Evolutionary conservation across 1,140 invertebrate species (phyloP).

Genomic region (Drosophila auraria): DNA sequence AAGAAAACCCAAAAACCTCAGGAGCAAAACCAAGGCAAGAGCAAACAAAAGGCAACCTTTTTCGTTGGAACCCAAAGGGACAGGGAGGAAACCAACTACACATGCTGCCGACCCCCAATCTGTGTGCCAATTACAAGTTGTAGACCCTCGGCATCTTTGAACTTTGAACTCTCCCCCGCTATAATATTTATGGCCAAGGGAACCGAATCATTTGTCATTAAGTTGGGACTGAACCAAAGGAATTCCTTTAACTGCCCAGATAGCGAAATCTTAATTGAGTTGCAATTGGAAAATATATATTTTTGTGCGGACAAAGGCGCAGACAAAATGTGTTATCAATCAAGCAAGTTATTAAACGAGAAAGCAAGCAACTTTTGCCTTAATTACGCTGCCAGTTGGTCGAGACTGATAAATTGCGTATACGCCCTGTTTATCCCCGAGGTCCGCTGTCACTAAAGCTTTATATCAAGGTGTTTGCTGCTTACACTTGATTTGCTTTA

Average conservation of each 20-base stretch:
- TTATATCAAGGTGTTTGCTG: constrained; percentile 60
- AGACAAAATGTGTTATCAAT: constrained; percentile 55
- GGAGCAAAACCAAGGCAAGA: constrained; percentile 31
- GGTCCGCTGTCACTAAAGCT: constrained; percentile 48
- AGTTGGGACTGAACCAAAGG: constrained; percentile 31
- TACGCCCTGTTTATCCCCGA: constrained; percentile 38
- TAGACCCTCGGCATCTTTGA: constrained; percentile 36
- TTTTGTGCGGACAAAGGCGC: constrained; percentile 15
- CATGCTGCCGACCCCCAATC: constrained; percentile 34
- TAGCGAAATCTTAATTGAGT: constrained; percentile 76
- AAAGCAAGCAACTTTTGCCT: constrained; percentile 32
- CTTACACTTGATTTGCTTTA: constrained; percentile 62
- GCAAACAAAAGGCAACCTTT: constrained; percentile 65
- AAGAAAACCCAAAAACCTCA: constrained; percentile 44
- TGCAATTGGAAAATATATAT: constrained; percentile 64
- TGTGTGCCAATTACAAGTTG: constrained; percentile 58
- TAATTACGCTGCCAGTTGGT: constrained; percentile 51
- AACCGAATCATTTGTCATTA: constrained; percentile 46
- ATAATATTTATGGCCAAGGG: constrained; percentile 29
- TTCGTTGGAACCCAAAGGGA: constrained; percentile 40
- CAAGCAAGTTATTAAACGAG: constrained; percentile 59
- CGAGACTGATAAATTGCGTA: constrained; percentile 45
- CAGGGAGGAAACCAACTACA: constrained; percentile 32
- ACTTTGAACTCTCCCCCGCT: constrained; percentile 48
- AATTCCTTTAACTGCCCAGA: constrained; percentile 61